Evolutionary conservation across 2,888 invertebrate genomes (phyloP).

Genomic region (Caenorhabditis sp.): DNA sequence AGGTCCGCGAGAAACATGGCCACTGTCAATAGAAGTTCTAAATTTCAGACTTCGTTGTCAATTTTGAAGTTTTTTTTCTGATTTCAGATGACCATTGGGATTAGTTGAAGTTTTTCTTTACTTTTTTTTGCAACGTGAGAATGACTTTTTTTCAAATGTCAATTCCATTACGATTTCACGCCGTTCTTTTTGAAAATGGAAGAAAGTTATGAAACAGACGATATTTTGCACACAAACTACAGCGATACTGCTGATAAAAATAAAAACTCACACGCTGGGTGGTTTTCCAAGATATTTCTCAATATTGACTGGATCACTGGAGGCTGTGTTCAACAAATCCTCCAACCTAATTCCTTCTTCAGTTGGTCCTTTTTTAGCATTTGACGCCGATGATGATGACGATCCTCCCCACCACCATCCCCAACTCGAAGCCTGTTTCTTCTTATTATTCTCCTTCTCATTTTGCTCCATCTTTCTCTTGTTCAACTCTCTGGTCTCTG

Average conservation of each 20-base stretch:
- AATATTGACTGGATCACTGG: slow-evolving; percentile 60
- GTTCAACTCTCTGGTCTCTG: slow-evolving; percentile 56
- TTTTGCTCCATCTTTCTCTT: slow-evolving; percentile 40
- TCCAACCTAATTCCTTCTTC: slow-evolving; percentile 62
- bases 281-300: slow-evolving; percentile 65
- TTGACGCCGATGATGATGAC: slow-evolving; percentile 6
- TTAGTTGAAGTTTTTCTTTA: too few species aligned
- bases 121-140: too few species aligned
- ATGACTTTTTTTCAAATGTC: too few species aligned
- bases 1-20: slow-evolving; percentile 48
- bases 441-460: slow-evolving; percentile 7
- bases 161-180: too few species aligned
- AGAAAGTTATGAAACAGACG: too few species aligned
- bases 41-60: slow-evolving; percentile 2
- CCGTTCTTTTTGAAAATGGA: too few species aligned
- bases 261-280: slow-evolving; percentile 40
- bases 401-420: slow-evolving; percentile 39
- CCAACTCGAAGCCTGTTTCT: slow-evolving; percentile 24
- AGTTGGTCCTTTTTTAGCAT: not conserved
- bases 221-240: too few species aligned
- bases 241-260: too few species aligned
- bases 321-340: slow-evolving; percentile 51
- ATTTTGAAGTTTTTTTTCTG: not conserved
- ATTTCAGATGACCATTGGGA: too few species aligned
- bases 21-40: slow-evolving; percentile 51